These are phyloP conservation scores for Ypsolopha scabrella DNA, from an alignment of 2,888 invertebrate genomes.

Conservation along the genomic window DNA sequence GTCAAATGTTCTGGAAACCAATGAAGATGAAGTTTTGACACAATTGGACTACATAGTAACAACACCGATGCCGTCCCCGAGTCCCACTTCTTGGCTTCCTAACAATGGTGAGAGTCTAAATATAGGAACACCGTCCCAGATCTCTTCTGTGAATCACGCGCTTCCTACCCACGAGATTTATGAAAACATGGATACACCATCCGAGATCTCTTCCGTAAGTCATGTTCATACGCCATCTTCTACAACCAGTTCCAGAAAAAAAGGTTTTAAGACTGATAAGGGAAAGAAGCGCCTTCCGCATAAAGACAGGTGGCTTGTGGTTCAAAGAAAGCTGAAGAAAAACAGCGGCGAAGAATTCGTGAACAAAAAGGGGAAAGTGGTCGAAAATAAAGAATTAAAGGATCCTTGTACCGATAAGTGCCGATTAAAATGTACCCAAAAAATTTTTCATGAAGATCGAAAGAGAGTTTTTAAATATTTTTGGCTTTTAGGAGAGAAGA, in stretches of 20 bases:
- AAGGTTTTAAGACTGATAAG: background rate
- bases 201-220: background rate
- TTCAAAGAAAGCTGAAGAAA: conserved; percentile 5
- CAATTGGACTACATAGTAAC: no score
- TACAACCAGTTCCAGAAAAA: background rate
- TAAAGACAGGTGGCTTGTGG: background rate
- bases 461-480: conserved; percentile 9
- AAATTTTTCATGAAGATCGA: background rate
- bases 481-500: conserved; percentile 10
- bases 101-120: background rate
- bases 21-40: background rate
- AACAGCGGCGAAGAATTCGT: conserved; percentile 4
- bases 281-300: conserved; percentile 1
- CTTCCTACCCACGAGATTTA: background rate
- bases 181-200: background rate
- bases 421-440: background rate
- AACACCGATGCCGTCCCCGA: no score
- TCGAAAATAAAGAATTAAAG: conserved; percentile 1
- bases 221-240: background rate
- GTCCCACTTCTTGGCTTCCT: no score
- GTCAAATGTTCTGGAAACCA: background rate
- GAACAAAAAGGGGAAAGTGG: conserved; percentile 5
- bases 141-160: background rate
- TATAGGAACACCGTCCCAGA: background rate
- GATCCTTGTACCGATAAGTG: background rate